phyloP scores from a whole-genome alignment of 2,113 vertebrate genomes.

The Piprites chloris region DNA sequence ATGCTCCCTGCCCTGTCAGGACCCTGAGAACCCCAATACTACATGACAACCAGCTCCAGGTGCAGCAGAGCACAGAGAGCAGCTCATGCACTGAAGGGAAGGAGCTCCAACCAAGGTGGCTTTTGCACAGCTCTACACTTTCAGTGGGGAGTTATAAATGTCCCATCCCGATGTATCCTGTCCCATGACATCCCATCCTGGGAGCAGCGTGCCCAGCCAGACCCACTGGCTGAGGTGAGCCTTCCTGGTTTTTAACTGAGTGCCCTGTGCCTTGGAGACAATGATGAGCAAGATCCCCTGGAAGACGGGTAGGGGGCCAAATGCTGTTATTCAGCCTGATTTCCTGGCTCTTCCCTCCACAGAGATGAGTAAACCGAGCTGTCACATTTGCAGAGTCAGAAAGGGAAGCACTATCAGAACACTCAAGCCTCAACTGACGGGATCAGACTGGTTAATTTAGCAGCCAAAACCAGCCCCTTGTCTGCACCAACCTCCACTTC shows the following conservation, averaged over 20 bases:
- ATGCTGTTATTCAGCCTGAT: not conserved
- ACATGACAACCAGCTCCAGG: not conserved
- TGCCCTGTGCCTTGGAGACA: not conserved
- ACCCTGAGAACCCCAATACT: not conserved
- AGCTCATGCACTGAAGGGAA: rapidly evolving
- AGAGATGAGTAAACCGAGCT: not conserved
- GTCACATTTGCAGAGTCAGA: not conserved
- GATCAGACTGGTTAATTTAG: not conserved
- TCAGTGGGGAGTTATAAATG: not conserved
- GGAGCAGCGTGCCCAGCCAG: not conserved
- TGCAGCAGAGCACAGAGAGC: not conserved
- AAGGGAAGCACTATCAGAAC: not conserved
- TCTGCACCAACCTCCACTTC: rapidly evolving
- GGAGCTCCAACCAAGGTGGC: not conserved
- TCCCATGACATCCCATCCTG: not conserved
- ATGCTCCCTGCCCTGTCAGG: not conserved
- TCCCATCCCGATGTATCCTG: not conserved
- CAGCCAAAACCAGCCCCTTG: not conserved
- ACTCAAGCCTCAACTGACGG: rapidly evolving
- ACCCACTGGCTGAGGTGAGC: not conserved
- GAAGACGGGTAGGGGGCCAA: not conserved
- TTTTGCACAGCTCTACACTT: not conserved
- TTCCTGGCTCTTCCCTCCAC: not conserved
- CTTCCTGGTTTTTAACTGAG: not conserved
- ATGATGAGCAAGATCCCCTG: not conserved